A percentile compares a stretch with the other conserved stretches of the same genome.
phyloP scores from a whole-genome alignment of 2,113 vertebrate species.

The Rhombomys opimus region DNA sequence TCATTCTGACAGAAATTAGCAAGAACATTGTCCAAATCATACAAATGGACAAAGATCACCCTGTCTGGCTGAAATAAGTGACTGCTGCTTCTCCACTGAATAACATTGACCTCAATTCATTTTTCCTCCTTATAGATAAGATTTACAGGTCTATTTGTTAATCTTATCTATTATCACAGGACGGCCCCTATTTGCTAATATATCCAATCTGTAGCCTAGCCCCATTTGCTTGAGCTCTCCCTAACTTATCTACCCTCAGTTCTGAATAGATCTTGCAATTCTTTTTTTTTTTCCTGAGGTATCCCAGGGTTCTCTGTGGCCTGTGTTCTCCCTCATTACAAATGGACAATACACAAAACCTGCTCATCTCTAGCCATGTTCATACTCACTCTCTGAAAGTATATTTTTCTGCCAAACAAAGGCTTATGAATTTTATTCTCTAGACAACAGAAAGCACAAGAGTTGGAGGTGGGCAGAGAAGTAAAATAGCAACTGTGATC shows the following conservation, averaged over 20 bases:
- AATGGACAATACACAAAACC: neutral
- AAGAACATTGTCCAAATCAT: neutral
- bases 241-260: neutral
- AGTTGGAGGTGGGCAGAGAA: conserved; percentile 6
- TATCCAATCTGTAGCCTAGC: neutral
- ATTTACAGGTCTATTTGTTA: neutral
- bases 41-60: neutral
- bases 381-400: conserved; percentile 35
- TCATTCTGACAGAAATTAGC: neutral
- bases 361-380: neutral
- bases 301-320: neutral
- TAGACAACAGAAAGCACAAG: conserved; percentile 13
- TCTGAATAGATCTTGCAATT: neutral
- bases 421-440: conserved; percentile 20
- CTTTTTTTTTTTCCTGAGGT: neutral
- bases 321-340: neutral
- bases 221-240: neutral
- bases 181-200: neutral
- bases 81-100: neutral
- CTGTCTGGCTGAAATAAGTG: neutral
- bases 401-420: neutral
- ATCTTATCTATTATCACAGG: neutral
- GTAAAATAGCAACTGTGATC: conserved; percentile 19
- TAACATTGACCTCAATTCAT: conserved; percentile 1
- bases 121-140: neutral